Conservation (phyloP, 2,888 invertebrate genomes). For the Andrena chrysosceles region DNA sequence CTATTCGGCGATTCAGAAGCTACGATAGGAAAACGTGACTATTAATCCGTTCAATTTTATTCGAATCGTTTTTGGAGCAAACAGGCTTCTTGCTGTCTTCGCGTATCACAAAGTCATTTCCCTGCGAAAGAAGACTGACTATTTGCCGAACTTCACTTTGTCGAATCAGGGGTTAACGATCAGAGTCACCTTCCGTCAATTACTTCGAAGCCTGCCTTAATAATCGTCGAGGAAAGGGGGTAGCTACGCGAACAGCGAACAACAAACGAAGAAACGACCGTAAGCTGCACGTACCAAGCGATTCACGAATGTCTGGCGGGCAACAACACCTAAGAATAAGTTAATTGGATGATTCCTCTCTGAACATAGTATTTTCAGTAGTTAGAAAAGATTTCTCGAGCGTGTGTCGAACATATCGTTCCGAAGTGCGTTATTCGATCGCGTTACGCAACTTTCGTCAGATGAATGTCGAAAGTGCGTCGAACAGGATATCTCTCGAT, state of each 20-base stretch:
- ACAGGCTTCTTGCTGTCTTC: no score
- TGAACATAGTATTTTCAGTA: neutral
- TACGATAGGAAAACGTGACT: no score
- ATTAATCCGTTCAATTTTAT: no score
- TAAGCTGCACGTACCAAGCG: neutral
- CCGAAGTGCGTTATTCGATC: neutral
- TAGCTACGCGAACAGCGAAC: neutral
- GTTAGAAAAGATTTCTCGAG: slow-evolving; percentile 6
- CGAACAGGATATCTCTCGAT: slow-evolving; percentile 37
- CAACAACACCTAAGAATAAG: slow-evolving; percentile 12
- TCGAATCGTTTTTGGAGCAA: no score
- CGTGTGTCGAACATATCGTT: slow-evolving; percentile 21
- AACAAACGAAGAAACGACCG: neutral
- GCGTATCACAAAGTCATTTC: no score
- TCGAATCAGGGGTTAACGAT: slow-evolving; percentile 13
- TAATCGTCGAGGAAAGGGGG: neutral
- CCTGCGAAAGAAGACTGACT: neutral
- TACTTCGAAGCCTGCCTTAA: slow-evolving; percentile 48
- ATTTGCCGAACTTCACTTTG: neutral
- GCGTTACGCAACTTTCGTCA: slow-evolving; percentile 4
- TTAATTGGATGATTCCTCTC: slow-evolving; percentile 20
- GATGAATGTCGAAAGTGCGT: neutral
- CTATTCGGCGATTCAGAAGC: neutral
- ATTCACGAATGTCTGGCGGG: neutral
- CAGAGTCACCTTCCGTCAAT: slow-evolving; percentile 36